phyloP scores from a whole-genome alignment of 2,797 vertebrate species.

The Sorex maritimensis region DNA sequence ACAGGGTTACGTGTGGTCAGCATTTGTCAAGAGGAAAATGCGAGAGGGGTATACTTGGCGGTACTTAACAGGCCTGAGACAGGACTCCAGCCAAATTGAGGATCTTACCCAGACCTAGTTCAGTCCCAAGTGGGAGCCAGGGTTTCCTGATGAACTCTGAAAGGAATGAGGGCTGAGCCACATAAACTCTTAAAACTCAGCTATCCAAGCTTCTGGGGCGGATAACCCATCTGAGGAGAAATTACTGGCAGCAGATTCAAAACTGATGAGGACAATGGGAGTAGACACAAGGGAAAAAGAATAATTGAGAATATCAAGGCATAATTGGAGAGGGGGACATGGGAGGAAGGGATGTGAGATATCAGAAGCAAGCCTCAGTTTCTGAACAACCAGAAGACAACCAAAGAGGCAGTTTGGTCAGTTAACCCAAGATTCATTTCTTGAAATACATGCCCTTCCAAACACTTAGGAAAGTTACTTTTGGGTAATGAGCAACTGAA shows the following conservation, averaged over 20 bases:
- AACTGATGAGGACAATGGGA: background rate
- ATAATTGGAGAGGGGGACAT: background rate
- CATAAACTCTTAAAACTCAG: background rate
- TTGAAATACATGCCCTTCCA: background rate
- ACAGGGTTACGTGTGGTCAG: rapidly evolving
- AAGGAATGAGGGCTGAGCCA: background rate
- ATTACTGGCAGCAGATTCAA: background rate
- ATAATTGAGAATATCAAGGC: background rate
- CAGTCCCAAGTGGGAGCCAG: background rate
- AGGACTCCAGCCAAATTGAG: background rate
- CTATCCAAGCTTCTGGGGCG: background rate
- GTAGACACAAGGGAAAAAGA: background rate
- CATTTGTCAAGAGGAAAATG: background rate
- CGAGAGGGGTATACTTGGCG: rapidly evolving
- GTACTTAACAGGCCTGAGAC: background rate
- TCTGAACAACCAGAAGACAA: background rate
- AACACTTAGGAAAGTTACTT: background rate
- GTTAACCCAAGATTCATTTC: background rate
- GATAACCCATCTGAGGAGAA: background rate
- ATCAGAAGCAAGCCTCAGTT: background rate
- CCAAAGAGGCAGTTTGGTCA: background rate
- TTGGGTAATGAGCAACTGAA: background rate
- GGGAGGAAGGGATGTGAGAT: too few species aligned
- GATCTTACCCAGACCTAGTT: background rate
- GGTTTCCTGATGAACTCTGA: background rate